Evolutionary conservation across 2,113 vertebrate genomes (phyloP).

Genomic region (Colinus virginianus): DNA sequence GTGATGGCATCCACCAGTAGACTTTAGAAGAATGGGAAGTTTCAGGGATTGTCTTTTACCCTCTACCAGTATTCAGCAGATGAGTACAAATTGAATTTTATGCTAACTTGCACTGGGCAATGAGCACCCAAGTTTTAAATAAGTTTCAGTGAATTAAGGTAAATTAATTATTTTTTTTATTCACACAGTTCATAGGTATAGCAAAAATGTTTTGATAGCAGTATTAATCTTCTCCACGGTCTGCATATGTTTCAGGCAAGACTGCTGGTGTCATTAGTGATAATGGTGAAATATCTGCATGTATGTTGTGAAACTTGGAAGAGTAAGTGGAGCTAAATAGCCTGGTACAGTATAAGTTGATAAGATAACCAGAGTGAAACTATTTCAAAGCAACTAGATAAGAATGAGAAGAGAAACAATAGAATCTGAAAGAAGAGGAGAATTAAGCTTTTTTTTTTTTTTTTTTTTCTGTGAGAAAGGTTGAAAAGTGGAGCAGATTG

Average conservation of each 20-base stretch:
- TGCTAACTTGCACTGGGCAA: slow-evolving; percentile 42
- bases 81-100: slow-evolving; percentile 63
- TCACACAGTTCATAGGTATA: background rate
- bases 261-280: background rate
- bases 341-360: background rate
- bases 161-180: background rate
- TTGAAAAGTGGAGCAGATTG: background rate
- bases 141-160: slow-evolving; percentile 49
- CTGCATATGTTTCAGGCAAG: background rate
- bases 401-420: background rate
- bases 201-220: slow-evolving; percentile 10
- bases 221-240: background rate
- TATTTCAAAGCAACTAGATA: background rate
- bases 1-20: background rate
- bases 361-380: background rate
- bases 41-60: slow-evolving; percentile 4
- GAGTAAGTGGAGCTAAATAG: background rate
- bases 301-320: background rate
- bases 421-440: background rate
- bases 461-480: background rate
- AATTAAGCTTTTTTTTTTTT: too few relatives aligned
- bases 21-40: background rate
- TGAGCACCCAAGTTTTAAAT: slow-evolving; percentile 28
- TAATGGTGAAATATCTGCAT: background rate
- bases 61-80: background rate